Evolutionary conservation across 2,113 vertebrate genomes (phyloP), one percentile per base, ranked within the genome.

Genomic region (Ophthalmolycus amberensis): DNA sequence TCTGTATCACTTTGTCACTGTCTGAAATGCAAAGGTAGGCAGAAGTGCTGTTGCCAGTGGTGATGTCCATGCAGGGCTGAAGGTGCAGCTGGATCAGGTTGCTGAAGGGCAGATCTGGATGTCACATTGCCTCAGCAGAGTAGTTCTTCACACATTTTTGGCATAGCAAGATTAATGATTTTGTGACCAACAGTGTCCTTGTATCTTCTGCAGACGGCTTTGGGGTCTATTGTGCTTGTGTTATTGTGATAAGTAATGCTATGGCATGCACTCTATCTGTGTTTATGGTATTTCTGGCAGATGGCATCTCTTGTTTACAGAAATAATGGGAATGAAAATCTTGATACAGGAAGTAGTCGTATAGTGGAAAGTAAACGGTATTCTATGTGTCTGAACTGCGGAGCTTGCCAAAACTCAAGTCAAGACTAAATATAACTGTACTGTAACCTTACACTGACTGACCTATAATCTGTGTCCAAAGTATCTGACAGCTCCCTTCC

Each of bases 371-470:
- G 10, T 34, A n/a, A 77, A 82, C 2, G 44, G 5, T 9, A 3
- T 22, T n/a, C 32, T 20, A 66, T n/a, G 65, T 72, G 64, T 18
- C 46, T 64, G 20, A 70, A 44, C 7, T 76, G 76, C 25, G 15
- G 32, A 59, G 66, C 34, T n/a, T 75, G 60, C 59, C 64, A 62
- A 69, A 79, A 60, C 69, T 83, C 84, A 84, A 88, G 88, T 85
- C 65, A 87, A 40, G 37, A 40, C 88, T 91, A 92, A 87, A 87
- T 87, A 89, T 91, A 88, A 65, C 54, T 79, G 72, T 48, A n/a
- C 77, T 77, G 88, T 79, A 91, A 92, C 85, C 29, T 58, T 74
- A 93, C 83, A 82, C 85, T 20, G 3, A 65, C 34, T 79, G 85
- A 87, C 87, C 87, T 77, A 59, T 66, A 65, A 76, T 84, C 34